Conservation (phyloP, 1,140 invertebrate genomes). For the Epicauta chinensis region DNA sequence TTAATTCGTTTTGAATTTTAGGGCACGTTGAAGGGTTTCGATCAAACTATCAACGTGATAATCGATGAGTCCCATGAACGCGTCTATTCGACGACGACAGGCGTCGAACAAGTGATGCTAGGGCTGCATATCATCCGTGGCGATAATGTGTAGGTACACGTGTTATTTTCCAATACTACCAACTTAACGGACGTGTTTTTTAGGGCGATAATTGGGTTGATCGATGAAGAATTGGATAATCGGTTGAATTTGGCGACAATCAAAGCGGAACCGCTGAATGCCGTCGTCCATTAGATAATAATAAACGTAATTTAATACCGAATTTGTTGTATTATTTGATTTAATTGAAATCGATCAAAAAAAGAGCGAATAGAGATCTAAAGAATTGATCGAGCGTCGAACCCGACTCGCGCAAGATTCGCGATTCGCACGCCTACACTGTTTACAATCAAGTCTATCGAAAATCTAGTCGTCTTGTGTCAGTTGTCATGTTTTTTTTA, state of each 20-base stretch:
- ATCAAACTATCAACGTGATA: conserved; percentile 97
- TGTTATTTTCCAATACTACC: background rate
- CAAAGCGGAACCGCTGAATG: conserved; percentile 82
- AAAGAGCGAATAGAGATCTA: too few species aligned
- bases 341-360: background rate
- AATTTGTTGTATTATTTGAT: background rate
- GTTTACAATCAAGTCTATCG: too few species aligned
- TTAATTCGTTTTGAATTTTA: conserved; percentile 41
- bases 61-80: conserved; percentile 96
- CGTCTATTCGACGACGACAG: conserved; percentile 86
- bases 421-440: too few species aligned
- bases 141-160: conserved; percentile 82
- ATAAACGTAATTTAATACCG: background rate
- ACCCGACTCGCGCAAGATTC: too few species aligned
- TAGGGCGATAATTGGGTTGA: conserved; percentile 83
- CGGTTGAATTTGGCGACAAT: conserved; percentile 77
- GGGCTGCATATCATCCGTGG: conserved; percentile 96
- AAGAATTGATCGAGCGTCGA: too few species aligned
- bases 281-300: conserved; percentile 66
- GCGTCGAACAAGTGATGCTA: conserved; percentile 93
- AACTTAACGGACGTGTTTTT: conserved; percentile 6
- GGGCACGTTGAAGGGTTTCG: conserved; percentile 87
- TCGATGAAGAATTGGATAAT: conserved; percentile 86
- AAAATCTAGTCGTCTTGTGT: background rate
- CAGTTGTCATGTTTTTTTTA: conserved; percentile 6